Percentiles rank a stretch among this genome's conserved stretches.
phyloP scores from a whole-genome alignment of 2,888 invertebrate species.

The Temnothorax unifasciatus region DNA sequence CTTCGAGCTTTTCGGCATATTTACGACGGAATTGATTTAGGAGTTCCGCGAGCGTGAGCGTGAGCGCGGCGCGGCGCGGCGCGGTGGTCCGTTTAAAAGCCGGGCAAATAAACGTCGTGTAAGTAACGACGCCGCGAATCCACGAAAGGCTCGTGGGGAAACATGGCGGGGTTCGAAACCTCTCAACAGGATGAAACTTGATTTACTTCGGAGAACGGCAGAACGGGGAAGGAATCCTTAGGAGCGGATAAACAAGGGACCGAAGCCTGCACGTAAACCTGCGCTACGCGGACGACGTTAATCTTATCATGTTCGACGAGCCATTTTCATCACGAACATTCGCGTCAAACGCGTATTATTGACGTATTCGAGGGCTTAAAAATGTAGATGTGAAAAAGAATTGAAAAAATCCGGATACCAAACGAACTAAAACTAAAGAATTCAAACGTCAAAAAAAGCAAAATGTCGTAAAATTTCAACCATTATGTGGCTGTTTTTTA shows the following conservation, averaged over 20 bases:
- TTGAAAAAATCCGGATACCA: neutral
- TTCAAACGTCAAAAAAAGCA: neutral
- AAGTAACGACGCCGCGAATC: slow-evolving; percentile 67
- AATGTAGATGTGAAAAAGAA: neutral
- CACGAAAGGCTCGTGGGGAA: slow-evolving; percentile 37
- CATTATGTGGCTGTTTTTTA: neutral
- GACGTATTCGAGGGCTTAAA: neutral
- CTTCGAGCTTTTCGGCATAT: slow-evolving; percentile 61
- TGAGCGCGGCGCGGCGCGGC: slow-evolving; percentile 37
- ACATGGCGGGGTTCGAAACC: slow-evolving; percentile 58
- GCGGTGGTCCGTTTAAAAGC: slow-evolving; percentile 70
- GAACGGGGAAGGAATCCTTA: slow-evolving; percentile 60
- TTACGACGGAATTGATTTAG: slow-evolving; percentile 74
- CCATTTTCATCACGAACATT: neutral
- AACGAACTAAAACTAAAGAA: neutral
- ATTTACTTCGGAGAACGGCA: slow-evolving; percentile 61
- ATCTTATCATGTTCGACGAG: slow-evolving; percentile 7
- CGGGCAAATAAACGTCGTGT: slow-evolving; percentile 70
- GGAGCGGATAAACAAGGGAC: slow-evolving; percentile 70
- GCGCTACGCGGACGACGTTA: slow-evolving; percentile 11
- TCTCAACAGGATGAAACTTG: slow-evolving; percentile 73
- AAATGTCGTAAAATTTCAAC: neutral
- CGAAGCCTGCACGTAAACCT: slow-evolving; percentile 17
- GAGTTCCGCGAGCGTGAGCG: slow-evolving; percentile 20
- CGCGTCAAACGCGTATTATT: too few relatives aligned